phyloP scores from a whole-genome alignment of 2,888 invertebrate genomes.

The Bhutanitis thaidina region DNA sequence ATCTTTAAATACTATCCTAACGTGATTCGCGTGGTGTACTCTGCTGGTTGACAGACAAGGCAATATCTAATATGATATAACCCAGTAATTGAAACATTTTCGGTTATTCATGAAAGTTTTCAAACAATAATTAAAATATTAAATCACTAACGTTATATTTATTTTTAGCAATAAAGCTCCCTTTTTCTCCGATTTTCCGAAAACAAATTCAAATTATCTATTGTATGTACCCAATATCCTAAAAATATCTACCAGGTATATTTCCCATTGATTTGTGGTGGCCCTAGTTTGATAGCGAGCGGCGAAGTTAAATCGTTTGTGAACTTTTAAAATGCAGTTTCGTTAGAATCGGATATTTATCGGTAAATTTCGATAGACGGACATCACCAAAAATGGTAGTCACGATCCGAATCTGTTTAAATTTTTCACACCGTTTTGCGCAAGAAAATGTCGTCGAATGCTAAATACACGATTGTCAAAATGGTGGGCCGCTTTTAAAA shows the following conservation, averaged over 20 bases:
- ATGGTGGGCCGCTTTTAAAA: not conserved
- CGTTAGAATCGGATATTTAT: constrained; percentile 55
- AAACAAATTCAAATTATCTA: too few relatives aligned
- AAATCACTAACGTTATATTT: too few relatives aligned
- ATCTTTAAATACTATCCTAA: too few relatives aligned
- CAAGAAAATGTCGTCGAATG: constrained; percentile 42
- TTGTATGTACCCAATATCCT: not conserved
- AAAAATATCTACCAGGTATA: not conserved
- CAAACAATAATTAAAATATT: too few relatives aligned
- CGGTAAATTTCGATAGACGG: constrained; percentile 56
- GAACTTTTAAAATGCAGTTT: constrained; percentile 61
- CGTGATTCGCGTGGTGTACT: too few relatives aligned
- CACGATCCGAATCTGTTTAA: constrained; percentile 58
- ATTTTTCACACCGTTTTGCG: constrained; percentile 48
- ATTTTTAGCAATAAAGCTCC: too few relatives aligned
- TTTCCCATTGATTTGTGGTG: not conserved
- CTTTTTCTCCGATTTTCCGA: too few relatives aligned
- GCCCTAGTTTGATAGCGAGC: constrained; percentile 35
- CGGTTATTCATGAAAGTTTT: too few relatives aligned
- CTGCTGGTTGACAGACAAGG: too few relatives aligned
- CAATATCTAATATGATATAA: too few relatives aligned
- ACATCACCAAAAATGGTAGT: constrained; percentile 45
- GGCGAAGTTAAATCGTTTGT: constrained; percentile 71
- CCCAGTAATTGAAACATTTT: too few relatives aligned
- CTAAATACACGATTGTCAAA: constrained; percentile 25